Evolutionary conservation across 2,888 invertebrate species (phyloP).

Genomic region (Phyllotreta cruciferae): DNA sequence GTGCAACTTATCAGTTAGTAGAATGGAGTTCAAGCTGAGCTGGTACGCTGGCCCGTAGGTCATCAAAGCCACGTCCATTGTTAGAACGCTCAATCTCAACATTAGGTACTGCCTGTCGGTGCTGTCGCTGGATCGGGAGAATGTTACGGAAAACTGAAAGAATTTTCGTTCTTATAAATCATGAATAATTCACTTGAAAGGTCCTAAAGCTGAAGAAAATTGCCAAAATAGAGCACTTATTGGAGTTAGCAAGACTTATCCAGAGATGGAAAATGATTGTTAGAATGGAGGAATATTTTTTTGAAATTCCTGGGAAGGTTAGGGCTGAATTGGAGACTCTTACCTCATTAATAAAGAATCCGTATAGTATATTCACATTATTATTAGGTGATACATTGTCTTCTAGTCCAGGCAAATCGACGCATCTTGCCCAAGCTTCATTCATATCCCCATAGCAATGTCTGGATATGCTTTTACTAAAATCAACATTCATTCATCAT

Average conservation of each 20-base stretch:
- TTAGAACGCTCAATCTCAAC: constrained; percentile 72
- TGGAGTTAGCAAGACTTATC: too few relatives aligned
- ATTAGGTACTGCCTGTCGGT: constrained; percentile 77
- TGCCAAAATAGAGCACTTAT: too few relatives aligned
- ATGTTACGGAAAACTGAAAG: constrained; percentile 69
- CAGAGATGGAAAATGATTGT: too few relatives aligned
- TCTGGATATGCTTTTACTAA: constrained; percentile 42
- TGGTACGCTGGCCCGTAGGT: constrained; percentile 81
- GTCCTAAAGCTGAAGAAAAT: too few relatives aligned
- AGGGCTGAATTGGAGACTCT: not conserved
- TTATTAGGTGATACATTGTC: constrained; percentile 83
- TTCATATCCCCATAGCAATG: constrained; percentile 51
- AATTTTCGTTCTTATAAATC: not conserved
- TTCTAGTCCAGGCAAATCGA: constrained; percentile 82
- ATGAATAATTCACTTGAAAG: too few relatives aligned
- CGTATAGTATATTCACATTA: constrained; percentile 71
- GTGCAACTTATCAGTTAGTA: constrained; percentile 79
- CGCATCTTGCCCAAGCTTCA: constrained; percentile 77
- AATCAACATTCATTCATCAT: constrained; percentile 22
- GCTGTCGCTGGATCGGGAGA: constrained; percentile 70
- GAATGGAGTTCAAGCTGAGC: constrained; percentile 69
- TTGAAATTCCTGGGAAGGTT: not conserved
- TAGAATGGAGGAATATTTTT: not conserved
- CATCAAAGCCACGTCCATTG: constrained; percentile 78
- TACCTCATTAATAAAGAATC: constrained; percentile 76